Conservation (phyloP, 1,140 invertebrate genomes). For the Heliconius melpomene region DNA sequence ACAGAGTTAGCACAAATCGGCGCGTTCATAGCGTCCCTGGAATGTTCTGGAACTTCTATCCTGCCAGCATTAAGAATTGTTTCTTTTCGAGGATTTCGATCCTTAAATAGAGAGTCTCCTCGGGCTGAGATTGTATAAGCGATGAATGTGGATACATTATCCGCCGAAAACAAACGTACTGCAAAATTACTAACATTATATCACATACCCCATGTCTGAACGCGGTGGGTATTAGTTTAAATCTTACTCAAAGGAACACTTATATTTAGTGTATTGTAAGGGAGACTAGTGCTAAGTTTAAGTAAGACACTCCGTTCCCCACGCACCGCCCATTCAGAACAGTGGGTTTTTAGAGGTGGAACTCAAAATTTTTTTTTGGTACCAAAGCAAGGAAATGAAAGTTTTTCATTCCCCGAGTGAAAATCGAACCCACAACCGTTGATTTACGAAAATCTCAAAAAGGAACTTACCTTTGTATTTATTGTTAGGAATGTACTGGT, state of each 20-base stretch:
- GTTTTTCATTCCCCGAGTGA: too few relatives aligned
- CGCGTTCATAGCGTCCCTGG: slow-evolving; percentile 43
- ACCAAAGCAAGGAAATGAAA: too few relatives aligned
- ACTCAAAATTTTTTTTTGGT: too few relatives aligned
- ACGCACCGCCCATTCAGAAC: too few relatives aligned
- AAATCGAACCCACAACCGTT: too few relatives aligned
- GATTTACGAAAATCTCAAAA: too few relatives aligned
- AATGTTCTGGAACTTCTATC: slow-evolving; percentile 46
- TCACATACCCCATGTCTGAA: too few relatives aligned
- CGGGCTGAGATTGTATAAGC: slow-evolving; percentile 67
- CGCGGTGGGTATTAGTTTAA: background rate
- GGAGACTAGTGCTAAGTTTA: too few relatives aligned
- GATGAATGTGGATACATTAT: slow-evolving; percentile 60
- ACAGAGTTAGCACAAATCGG: slow-evolving; percentile 64
- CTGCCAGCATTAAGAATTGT: slow-evolving; percentile 59
- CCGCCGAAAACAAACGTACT: slow-evolving; percentile 61
- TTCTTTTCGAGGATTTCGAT: slow-evolving; percentile 56
- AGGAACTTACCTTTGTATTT: slow-evolving; percentile 57
- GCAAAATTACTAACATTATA: slow-evolving; percentile 22
- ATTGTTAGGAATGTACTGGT: slow-evolving; percentile 58
- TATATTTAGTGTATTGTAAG: too few relatives aligned
- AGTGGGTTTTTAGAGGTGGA: too few relatives aligned
- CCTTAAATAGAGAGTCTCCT: slow-evolving; percentile 54
- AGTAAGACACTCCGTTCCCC: too few relatives aligned
- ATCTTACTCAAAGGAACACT: too few relatives aligned